phyloP scores from a whole-genome alignment of 2,888 invertebrate species.

The Synanthedon vespiformis region DNA sequence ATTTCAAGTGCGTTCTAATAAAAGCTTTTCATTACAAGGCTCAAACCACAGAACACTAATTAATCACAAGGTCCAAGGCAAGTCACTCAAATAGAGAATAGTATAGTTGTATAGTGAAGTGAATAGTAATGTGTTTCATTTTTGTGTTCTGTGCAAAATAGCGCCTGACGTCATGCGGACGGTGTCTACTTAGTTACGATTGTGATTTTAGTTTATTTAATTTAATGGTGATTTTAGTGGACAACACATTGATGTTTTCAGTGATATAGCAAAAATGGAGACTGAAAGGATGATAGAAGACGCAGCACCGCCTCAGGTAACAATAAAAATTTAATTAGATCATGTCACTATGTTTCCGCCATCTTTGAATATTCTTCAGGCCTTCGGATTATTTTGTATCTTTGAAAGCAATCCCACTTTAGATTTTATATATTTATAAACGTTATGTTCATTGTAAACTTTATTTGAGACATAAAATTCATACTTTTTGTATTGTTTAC shows the following conservation, averaged over 20 bases:
- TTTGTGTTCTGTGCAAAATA: slow-evolving; percentile 4
- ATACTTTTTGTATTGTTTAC: too few species aligned
- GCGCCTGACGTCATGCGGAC: slow-evolving; percentile 62
- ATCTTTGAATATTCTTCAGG: slow-evolving; percentile 42
- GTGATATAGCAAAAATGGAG: slow-evolving; percentile 88
- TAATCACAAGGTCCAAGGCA: too few species aligned
- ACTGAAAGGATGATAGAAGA: slow-evolving; percentile 92
- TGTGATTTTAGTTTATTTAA: neutral
- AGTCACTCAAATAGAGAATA: too few species aligned
- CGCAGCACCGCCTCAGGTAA: slow-evolving; percentile 59
- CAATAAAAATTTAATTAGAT: slow-evolving; percentile 39
- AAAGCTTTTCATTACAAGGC: too few species aligned
- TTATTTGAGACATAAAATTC: too few species aligned
- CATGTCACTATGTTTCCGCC: slow-evolving; percentile 62
- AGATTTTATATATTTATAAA: slow-evolving; percentile 5
- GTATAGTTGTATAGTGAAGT: too few species aligned
- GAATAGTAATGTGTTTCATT: too few species aligned
- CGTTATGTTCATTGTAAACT: too few species aligned
- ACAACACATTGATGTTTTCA: slow-evolving; percentile 59
- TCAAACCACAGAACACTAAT: too few species aligned
- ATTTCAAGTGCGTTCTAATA: too few species aligned
- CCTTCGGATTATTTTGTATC: slow-evolving; percentile 32
- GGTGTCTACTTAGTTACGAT: slow-evolving; percentile 30
- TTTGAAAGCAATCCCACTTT: slow-evolving; percentile 3
- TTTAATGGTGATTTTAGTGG: slow-evolving; percentile 21